Evolutionary conservation across 53 echinoderm and acorn worm species (phyloP).

Genomic region (Luidia sarsii): DNA sequence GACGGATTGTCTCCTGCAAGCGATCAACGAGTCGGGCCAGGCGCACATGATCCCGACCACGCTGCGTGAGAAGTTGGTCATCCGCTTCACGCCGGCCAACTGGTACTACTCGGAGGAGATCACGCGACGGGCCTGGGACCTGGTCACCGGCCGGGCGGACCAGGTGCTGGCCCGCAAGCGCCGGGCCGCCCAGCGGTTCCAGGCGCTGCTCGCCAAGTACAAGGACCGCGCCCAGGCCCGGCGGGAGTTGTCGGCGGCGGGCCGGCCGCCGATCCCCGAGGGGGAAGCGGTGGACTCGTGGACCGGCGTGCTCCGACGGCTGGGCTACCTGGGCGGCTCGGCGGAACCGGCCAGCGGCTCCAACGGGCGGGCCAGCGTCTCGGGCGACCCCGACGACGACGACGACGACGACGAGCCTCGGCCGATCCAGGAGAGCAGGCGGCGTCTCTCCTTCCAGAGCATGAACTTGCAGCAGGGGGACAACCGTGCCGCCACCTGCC

Average conservation of each 20-base stretch:
- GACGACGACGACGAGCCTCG: no score
- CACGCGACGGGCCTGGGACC: slow-evolving; percentile 66
- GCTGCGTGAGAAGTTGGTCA: slow-evolving; percentile 68
- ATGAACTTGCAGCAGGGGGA: no score
- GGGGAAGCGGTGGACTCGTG: neutral
- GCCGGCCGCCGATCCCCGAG: neutral
- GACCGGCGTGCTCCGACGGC: neutral
- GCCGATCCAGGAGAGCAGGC: no score
- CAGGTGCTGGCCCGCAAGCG: neutral
- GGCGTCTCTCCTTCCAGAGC: no score
- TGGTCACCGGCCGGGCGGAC: slow-evolving; percentile 53
- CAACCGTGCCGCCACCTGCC: no score
- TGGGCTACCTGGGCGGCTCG: neutral
- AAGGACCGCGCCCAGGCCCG: slow-evolving; percentile 3
- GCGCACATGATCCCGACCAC: slow-evolving; percentile 71
- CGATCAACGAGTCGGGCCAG: slow-evolving; percentile 72
- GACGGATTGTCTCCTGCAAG: slow-evolving; percentile 65
- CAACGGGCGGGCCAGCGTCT: no score
- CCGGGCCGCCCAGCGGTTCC: neutral
- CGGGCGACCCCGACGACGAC: no score
- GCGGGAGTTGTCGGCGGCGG: neutral
- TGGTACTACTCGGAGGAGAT: slow-evolving; percentile 68
- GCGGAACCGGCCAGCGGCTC: no score
- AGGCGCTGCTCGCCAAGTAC: neutral
- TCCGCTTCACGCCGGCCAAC: slow-evolving; percentile 68